Conservation (phyloP, 1,140 invertebrate genomes). For the Drosophila kurseongensis region DNA sequence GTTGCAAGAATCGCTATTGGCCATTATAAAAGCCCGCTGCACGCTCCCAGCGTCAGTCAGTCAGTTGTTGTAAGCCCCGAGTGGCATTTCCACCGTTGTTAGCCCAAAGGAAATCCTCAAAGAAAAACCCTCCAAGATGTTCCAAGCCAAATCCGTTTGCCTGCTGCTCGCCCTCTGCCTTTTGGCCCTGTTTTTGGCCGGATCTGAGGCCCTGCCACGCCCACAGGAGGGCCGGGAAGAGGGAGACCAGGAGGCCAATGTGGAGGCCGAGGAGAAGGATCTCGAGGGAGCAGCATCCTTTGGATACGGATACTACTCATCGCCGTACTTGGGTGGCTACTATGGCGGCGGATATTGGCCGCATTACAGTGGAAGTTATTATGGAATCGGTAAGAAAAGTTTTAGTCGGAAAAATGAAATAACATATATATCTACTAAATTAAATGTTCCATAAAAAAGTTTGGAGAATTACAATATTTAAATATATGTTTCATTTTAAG, state of each 20-base stretch:
- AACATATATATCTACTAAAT: no score
- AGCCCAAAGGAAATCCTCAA: conserved; percentile 12
- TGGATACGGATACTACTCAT: conserved; percentile 77
- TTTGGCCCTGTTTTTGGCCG: conserved; percentile 40
- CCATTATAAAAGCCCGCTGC: conserved; percentile 72
- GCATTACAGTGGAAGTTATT: conserved; percentile 64
- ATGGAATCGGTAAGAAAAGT: conserved; percentile 57
- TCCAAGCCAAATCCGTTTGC: conserved; percentile 45
- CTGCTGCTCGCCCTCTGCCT: conserved; percentile 55
- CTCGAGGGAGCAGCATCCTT: conserved; percentile 71
- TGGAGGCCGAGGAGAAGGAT: conserved; percentile 71
- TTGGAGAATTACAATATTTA: no score
- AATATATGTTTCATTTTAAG: no score
- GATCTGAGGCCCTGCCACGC: conserved; percentile 51
- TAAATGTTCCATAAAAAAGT: no score
- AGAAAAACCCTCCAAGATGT: conserved; percentile 47
- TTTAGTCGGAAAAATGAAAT: no score
- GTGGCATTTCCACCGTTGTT: conserved; percentile 61
- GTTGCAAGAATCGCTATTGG: conserved; percentile 70
- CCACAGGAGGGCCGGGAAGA: conserved; percentile 57
- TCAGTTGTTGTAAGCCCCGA: conserved; percentile 65
- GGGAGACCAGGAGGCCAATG: conserved; percentile 59
- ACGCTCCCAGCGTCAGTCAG: conserved; percentile 65
- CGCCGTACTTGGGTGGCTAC: conserved; percentile 65
- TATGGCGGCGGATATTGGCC: conserved; percentile 58